Conservation (phyloP, 2,113 vertebrate genomes). For the Takifugu flavidus region DNA sequence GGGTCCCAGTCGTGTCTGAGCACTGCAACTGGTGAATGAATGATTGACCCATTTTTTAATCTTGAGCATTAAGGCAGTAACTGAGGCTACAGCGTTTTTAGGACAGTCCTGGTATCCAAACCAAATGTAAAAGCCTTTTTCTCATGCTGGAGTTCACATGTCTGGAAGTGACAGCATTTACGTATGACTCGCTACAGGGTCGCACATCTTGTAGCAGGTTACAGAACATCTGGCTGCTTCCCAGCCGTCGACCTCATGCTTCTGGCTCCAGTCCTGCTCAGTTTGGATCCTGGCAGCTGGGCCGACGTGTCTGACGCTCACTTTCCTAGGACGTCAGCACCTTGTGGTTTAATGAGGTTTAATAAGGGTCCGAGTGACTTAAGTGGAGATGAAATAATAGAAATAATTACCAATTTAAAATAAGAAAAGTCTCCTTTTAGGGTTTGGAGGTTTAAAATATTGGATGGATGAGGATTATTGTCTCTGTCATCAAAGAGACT, state of each 20-base stretch:
- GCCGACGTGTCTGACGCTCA: constrained; percentile 16
- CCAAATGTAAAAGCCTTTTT: not conserved
- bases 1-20: not conserved
- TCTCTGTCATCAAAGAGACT: not conserved
- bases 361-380: constrained; percentile 15
- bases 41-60: not conserved
- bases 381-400: constrained; percentile 56
- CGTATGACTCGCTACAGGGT: constrained; percentile 1
- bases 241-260: constrained; percentile 35
- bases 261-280: constrained; percentile 11
- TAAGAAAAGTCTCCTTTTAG: constrained; percentile 11
- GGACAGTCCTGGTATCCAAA: not conserved
- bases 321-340: constrained; percentile 20
- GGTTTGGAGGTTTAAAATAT: constrained; percentile 8
- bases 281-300: constrained; percentile 31
- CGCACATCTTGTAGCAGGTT: constrained; percentile 7
- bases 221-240: constrained; percentile 7
- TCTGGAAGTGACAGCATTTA: too few species aligned
- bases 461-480: too few species aligned
- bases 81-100: not conserved
- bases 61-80: not conserved
- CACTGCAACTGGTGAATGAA: not conserved
- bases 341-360: constrained; percentile 35
- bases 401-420: constrained; percentile 3
- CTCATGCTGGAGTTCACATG: too few species aligned